A percentile compares a stretch with the other conserved stretches of the same genome.
These are phyloP conservation scores for Tetragonisca angustula DNA, from an alignment of 2,888 invertebrate genomes.

Conservation along the genomic window DNA sequence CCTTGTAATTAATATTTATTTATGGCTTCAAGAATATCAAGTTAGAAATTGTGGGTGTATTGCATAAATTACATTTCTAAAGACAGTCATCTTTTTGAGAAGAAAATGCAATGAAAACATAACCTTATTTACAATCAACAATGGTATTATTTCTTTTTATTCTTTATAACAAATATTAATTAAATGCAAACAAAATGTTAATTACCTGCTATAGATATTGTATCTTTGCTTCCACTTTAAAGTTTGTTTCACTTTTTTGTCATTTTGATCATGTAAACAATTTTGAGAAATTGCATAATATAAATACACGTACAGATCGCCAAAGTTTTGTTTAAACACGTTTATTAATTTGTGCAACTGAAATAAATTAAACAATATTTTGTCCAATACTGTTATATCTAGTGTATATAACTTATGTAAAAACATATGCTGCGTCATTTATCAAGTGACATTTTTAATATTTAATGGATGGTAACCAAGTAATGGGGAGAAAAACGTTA, in stretches of 20 bases:
- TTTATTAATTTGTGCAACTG: neutral
- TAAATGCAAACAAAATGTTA: neutral
- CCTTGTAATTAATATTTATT: slow-evolving; percentile 8
- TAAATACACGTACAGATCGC: neutral
- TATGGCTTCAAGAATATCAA: neutral
- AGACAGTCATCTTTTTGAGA: neutral
- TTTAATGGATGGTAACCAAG: slow-evolving; percentile 65
- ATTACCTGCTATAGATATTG: neutral
- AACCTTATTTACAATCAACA: slow-evolving; percentile 26
- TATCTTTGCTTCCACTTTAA: neutral
- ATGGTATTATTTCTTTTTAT: slow-evolving; percentile 36
- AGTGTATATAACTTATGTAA: slow-evolving; percentile 10
- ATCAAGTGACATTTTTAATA: slow-evolving; percentile 43
- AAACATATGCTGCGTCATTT: slow-evolving; percentile 38
- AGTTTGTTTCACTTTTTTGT: neutral
- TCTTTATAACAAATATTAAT: neutral
- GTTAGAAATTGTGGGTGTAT: neutral
- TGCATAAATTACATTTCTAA: neutral
- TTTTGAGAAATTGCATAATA: neutral
- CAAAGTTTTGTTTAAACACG: neutral
- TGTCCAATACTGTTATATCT: neutral
- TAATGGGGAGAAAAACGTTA: slow-evolving; percentile 47
- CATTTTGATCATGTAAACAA: neutral
- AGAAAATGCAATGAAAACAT: slow-evolving; percentile 7
- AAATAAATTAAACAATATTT: neutral